phyloP scores from a whole-genome alignment of 2,113 vertebrate genomes.

The Verasper variegatus region DNA sequence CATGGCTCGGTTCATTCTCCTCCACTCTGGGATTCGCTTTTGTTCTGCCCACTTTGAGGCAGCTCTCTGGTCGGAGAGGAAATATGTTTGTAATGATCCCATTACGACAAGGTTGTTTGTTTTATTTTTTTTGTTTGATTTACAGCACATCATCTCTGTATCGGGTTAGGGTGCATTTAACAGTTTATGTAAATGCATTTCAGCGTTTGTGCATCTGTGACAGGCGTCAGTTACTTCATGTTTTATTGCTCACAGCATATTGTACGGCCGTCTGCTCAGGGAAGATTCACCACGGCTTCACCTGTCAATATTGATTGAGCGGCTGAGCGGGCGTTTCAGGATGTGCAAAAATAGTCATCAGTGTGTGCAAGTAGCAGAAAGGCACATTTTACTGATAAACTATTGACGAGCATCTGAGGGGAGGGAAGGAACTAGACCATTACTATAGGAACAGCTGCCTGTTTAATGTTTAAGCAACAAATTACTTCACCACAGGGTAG shows the following conservation, averaged over 20 bases:
- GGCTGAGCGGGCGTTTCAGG: neutral
- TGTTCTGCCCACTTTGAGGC: neutral
- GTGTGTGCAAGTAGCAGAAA: slow-evolving; percentile 5
- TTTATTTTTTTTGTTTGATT: no score
- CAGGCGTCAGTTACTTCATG: neutral
- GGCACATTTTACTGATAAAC: neutral
- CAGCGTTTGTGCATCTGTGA: neutral
- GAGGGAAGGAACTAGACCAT: neutral
- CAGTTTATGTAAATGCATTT: neutral
- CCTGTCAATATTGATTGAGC: slow-evolving; percentile 59
- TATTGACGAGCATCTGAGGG: slow-evolving; percentile 2
- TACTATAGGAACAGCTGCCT: neutral
- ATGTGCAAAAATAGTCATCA: slow-evolving; percentile 1
- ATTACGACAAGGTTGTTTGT: neutral
- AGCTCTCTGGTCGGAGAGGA: neutral
- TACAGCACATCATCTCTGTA: no score
- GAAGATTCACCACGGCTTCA: slow-evolving; percentile 6
- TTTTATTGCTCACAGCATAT: slow-evolving; percentile 24
- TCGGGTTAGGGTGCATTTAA: neutral
- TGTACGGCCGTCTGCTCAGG: slow-evolving; percentile 22
- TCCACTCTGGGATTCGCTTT: neutral
- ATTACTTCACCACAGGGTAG: neutral
- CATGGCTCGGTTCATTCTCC: no score
- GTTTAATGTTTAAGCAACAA: neutral
- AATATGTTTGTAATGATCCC: neutral